Conservation (phyloP, 2,797 vertebrate species). For the Pterois miles region DNA sequence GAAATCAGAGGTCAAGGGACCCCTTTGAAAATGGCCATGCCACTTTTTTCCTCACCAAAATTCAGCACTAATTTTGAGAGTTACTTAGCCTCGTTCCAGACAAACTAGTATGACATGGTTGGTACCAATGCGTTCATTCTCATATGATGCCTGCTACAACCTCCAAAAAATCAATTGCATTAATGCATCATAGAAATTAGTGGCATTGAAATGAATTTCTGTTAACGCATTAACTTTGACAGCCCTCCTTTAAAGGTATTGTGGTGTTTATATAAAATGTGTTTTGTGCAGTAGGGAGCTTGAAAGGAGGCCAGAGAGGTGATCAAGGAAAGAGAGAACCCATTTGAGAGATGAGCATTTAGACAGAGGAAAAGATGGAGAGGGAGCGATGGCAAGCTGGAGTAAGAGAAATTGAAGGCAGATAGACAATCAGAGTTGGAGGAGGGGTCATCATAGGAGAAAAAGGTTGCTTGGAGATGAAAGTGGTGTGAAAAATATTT, state of each 20-base stretch:
- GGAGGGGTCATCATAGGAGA: conserved; percentile 40
- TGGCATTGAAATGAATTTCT: too few species aligned
- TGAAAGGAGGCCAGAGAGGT: conserved; percentile 25
- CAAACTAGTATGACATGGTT: too few species aligned
- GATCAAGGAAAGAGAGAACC: conserved; percentile 44
- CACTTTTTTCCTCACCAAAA: too few species aligned
- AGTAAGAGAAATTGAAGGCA: conserved; percentile 51
- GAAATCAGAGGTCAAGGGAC: fast-evolving
- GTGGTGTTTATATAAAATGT: background rate
- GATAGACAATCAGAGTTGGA: conserved; percentile 61
- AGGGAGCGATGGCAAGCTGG: conserved; percentile 24
- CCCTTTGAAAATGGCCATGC: too few species aligned
- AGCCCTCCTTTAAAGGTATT: background rate
- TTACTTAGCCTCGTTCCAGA: too few species aligned
- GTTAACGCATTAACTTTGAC: too few species aligned
- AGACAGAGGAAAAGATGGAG: conserved; percentile 24
- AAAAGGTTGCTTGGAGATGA: conserved; percentile 45
- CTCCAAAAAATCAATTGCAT: too few species aligned
- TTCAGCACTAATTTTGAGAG: too few species aligned
- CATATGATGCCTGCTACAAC: too few species aligned
- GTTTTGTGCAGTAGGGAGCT: conserved; percentile 12
- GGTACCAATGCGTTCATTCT: too few species aligned
- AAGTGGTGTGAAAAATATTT: conserved; percentile 25
- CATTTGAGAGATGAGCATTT: conserved; percentile 46
- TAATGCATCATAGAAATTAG: too few species aligned